phyloP scores from a whole-genome alignment of 2,888 invertebrate species.

The Acleris laterana region DNA sequence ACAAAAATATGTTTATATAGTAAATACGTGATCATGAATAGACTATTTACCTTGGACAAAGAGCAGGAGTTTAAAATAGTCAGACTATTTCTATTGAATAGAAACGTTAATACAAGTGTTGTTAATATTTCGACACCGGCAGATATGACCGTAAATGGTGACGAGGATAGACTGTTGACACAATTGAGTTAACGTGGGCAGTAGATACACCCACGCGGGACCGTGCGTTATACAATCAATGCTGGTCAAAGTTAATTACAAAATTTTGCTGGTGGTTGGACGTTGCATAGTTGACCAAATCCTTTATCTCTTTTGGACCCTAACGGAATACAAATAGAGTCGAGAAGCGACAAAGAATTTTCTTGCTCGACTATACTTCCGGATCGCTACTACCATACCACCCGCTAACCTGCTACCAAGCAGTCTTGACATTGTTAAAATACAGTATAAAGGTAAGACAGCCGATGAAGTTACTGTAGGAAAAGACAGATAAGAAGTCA shows the following conservation, averaged over 20 bases:
- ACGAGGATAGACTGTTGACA: conserved; percentile 49
- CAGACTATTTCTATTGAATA: conserved; percentile 24
- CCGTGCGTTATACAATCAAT: conserved; percentile 28
- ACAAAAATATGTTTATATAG: neutral
- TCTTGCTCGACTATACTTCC: no score
- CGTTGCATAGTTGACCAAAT: no score
- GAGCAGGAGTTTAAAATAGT: conserved; percentile 24
- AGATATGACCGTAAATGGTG: conserved; percentile 40
- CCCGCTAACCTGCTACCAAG: no score
- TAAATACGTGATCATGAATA: conserved; percentile 10
- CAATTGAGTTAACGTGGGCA: conserved; percentile 41
- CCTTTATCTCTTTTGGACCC: no score
- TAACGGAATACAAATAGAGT: no score
- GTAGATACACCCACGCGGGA: conserved; percentile 37
- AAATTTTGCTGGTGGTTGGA: no score
- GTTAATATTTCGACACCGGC: conserved; percentile 42
- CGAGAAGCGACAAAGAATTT: no score
- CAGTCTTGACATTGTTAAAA: no score
- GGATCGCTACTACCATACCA: no score
- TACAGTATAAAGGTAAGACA: no score
- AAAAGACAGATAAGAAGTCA: no score
- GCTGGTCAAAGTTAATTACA: conserved; percentile 15
- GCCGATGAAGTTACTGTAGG: no score
- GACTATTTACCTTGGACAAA: conserved; percentile 27
- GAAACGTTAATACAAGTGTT: conserved; percentile 24